Evolutionary conservation across 2,797 vertebrate species (phyloP).

Genomic region (Prunella strophiata): DNA sequence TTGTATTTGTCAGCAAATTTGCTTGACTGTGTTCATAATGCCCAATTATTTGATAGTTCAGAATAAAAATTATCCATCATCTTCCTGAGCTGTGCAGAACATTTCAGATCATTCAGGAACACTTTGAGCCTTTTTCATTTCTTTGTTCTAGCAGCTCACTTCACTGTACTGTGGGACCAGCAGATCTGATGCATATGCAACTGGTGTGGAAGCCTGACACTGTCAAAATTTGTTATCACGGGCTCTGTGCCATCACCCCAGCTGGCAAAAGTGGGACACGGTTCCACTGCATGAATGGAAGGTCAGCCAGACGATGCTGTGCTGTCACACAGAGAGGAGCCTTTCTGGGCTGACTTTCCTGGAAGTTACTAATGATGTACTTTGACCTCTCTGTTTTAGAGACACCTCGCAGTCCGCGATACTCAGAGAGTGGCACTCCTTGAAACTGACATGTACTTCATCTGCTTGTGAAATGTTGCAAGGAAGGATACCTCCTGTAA

Average conservation of each 20-base stretch:
- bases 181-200: rapidly evolving
- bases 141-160: not conserved
- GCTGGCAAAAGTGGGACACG: not conserved
- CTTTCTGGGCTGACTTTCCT: not conserved
- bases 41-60: not conserved
- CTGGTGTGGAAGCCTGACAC: not conserved
- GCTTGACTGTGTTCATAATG: not conserved
- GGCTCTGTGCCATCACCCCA: not conserved
- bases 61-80: not conserved
- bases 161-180: not conserved
- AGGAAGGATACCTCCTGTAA: not conserved
- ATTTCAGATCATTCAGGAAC: not conserved
- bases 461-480: not conserved
- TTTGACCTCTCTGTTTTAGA: not conserved
- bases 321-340: not conserved
- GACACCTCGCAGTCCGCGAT: not conserved
- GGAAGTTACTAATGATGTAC: not conserved
- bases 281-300: not conserved
- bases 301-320: not conserved
- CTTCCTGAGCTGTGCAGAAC: not conserved
- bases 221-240: not conserved
- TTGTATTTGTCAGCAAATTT: not conserved
- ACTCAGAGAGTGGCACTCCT: not conserved
- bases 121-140: not conserved
- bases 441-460: not conserved